Conservation (phyloP, 1,140 invertebrate species). For the Oreohelix idahoensis region DNA sequence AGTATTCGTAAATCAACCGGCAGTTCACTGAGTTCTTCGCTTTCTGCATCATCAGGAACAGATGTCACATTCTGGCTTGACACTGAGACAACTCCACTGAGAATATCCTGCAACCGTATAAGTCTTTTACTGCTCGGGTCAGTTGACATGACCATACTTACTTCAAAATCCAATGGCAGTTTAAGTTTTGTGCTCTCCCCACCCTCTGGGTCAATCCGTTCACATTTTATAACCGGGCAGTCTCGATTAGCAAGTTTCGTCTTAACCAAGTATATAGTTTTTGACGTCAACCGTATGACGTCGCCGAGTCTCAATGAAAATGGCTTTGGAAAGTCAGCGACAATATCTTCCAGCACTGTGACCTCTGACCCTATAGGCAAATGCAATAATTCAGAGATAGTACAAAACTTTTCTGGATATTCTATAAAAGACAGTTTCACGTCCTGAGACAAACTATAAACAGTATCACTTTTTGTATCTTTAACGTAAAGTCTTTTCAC, state of each 20-base stretch:
- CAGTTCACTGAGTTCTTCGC: background rate
- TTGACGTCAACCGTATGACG: conserved; percentile 40
- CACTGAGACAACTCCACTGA: conserved; percentile 23
- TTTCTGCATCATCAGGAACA: conserved; percentile 13
- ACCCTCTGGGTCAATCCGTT: conserved; percentile 31
- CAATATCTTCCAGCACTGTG: conserved; percentile 53
- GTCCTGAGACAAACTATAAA: conserved; percentile 36
- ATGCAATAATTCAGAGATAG: conserved; percentile 43
- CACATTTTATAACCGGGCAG: conserved; percentile 41
- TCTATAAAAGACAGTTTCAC: conserved; percentile 41
- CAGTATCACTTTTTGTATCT: conserved; percentile 36
- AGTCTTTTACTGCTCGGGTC: conserved; percentile 24
- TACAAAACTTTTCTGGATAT: conserved; percentile 45
- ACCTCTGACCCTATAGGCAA: conserved; percentile 44
- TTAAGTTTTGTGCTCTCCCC: conserved; percentile 33
- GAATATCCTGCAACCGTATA: conserved; percentile 37
- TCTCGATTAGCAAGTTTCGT: conserved; percentile 1
- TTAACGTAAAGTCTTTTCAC: conserved; percentile 35
- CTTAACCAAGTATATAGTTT: conserved; percentile 35
- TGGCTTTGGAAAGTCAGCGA: conserved; percentile 55
- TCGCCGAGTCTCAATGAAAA: conserved; percentile 54
- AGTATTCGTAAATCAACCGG: conserved; percentile 30
- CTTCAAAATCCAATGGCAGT: conserved; percentile 48
- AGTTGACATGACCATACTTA: conserved; percentile 34
- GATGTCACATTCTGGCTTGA: conserved; percentile 29